Percentiles rank a stretch among this genome's conserved stretches.
These are phyloP conservation scores for Ciconia boyciana DNA, from an alignment of 2,113 vertebrate genomes.

Conservation along the genomic window DNA sequence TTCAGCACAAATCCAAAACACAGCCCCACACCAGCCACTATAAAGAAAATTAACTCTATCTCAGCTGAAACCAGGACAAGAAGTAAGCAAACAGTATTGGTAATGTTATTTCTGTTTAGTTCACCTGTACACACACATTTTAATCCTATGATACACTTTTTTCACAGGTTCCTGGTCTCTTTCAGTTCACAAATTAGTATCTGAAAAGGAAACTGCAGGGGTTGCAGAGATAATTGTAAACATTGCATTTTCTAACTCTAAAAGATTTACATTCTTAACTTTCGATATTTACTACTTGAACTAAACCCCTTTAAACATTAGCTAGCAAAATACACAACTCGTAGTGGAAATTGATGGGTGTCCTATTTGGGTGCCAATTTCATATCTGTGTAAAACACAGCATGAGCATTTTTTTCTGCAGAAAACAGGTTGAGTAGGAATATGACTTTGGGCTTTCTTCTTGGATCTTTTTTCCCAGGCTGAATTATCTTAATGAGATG, in stretches of 20 bases:
- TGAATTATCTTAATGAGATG: not conserved
- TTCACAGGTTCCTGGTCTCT: not conserved
- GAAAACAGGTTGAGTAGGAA: not conserved
- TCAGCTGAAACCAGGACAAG: too few relatives aligned
- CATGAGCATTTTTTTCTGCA: accelerated
- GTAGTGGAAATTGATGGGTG: not conserved
- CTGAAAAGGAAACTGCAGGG: not conserved
- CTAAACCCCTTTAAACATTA: not conserved
- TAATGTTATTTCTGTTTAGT: not conserved
- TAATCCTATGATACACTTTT: not conserved
- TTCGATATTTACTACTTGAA: not conserved
- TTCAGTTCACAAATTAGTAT: not conserved
- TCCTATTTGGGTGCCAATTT: not conserved
- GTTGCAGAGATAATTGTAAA: not conserved
- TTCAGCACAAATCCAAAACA: too few relatives aligned
- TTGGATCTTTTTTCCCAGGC: not conserved
- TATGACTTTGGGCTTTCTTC: not conserved
- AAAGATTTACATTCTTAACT: not conserved
- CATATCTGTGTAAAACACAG: not conserved
- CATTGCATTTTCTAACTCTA: not conserved
- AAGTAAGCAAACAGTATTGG: not conserved
- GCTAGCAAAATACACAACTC: not conserved
- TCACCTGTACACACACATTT: not conserved
- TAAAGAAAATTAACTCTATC: too few relatives aligned
- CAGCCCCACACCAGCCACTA: too few relatives aligned